phyloP scores from a whole-genome alignment of 2,888 invertebrate species.

The Syrphus vitripennis region DNA sequence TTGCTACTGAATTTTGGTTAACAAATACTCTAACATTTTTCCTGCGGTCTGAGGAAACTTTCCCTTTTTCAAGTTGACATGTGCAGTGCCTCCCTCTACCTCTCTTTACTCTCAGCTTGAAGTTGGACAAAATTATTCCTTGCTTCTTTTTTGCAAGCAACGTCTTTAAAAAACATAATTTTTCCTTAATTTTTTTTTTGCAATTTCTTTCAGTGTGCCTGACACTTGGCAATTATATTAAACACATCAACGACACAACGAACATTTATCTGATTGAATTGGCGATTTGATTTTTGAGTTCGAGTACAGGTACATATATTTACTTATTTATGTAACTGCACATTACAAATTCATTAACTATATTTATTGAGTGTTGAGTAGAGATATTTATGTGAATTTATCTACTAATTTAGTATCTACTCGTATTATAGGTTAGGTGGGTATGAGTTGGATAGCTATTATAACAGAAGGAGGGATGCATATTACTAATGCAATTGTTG shows the following conservation, averaged over 20 bases:
- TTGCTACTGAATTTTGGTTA: too few species aligned
- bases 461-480: conserved; percentile 26
- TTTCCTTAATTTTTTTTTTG: too few species aligned
- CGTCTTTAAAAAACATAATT: not conserved
- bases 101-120: too few species aligned
- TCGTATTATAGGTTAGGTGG: too few species aligned
- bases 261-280: conserved; percentile 67
- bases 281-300: conserved; percentile 40
- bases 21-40: too few species aligned
- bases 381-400: conserved; percentile 61
- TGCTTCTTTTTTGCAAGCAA: too few species aligned
- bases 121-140: too few species aligned
- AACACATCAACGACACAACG: conserved; percentile 5
- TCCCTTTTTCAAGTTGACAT: too few species aligned
- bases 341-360: conserved; percentile 59
- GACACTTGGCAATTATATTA: conserved; percentile 29
- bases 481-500: conserved; percentile 52
- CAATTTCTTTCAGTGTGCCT: not conserved
- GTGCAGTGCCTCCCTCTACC: too few species aligned
- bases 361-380: conserved; percentile 64
- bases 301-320: not conserved
- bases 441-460: not conserved
- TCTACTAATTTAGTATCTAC: conserved; percentile 66
- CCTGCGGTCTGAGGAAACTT: too few species aligned
- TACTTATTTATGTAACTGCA: conserved; percentile 54